Percentiles rank a stretch among this genome's conserved stretches.
Evolutionary conservation across 2,888 invertebrate genomes (phyloP).

Genomic region (Drosophila conformis): DNA sequence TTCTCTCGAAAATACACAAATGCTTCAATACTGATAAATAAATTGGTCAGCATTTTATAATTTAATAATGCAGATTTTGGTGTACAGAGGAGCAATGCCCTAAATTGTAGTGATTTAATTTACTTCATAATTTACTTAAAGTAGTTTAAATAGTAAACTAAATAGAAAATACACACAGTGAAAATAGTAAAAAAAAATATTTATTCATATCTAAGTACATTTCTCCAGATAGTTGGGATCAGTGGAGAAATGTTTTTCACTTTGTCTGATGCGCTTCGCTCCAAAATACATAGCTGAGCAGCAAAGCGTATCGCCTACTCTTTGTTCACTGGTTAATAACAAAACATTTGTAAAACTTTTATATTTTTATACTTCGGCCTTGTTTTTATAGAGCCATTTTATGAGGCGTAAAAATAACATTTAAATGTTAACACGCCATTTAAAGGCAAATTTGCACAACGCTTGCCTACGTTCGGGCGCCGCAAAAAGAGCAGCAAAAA

Average conservation of each 20-base stretch:
- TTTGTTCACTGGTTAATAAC: slow-evolving; percentile 34
- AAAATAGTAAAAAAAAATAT: neutral
- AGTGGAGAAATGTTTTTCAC: neutral
- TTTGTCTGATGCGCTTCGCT: neutral
- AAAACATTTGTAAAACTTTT: slow-evolving; percentile 56
- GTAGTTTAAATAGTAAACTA: neutral
- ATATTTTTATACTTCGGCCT: slow-evolving; percentile 24
- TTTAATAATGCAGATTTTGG: neutral
- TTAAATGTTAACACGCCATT: slow-evolving; percentile 81
- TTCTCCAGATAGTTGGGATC: neutral
- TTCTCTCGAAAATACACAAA: neutral
- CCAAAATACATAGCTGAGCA: neutral
- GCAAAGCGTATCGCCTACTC: slow-evolving; percentile 1
- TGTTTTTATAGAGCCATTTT: slow-evolving; percentile 64
- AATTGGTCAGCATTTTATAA: neutral
- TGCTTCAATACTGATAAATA: neutral
- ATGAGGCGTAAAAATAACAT: slow-evolving; percentile 77
- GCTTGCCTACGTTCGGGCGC: slow-evolving; percentile 49
- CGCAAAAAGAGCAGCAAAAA: slow-evolving; percentile 24
- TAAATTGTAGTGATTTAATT: neutral
- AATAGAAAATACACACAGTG: neutral
- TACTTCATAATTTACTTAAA: neutral
- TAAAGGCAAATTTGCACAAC: slow-evolving; percentile 69
- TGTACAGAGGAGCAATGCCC: neutral
- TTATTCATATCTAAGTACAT: neutral